Percentiles rank a stretch among this genome's conserved stretches.
Conservation (phyloP, 2,113 vertebrate genomes). For the Bothrops jararaca region DNA sequence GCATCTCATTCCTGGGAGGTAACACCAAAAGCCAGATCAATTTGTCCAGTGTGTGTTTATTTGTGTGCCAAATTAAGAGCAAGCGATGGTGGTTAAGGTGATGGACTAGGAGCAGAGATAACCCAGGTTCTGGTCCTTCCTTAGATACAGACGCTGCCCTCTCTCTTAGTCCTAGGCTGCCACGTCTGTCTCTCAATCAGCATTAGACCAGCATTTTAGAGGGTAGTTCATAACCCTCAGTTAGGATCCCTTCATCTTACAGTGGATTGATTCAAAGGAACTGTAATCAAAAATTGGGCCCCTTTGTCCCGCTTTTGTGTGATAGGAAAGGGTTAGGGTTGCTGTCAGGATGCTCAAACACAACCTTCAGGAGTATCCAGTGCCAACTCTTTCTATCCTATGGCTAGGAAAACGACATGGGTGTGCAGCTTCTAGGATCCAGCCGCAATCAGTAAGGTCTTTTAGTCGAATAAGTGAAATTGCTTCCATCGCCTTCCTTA, state of each 20-base stretch:
- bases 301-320: background rate
- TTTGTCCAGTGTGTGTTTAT: background rate
- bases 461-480: background rate
- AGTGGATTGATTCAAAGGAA: background rate
- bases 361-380: background rate
- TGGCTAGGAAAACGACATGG: background rate
- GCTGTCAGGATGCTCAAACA: background rate
- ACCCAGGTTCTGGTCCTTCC: background rate
- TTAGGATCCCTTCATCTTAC: background rate
- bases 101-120: background rate
- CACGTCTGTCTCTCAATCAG: background rate
- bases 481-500: background rate
- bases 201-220: background rate
- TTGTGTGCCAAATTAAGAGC: background rate
- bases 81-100: background rate
- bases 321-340: background rate
- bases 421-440: background rate
- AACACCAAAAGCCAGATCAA: background rate
- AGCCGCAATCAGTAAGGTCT: background rate
- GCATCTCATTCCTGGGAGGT: background rate
- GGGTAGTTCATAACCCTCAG: background rate
- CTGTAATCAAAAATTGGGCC: background rate
- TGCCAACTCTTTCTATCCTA: background rate
- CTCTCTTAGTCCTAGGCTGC: background rate
- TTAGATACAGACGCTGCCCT: background rate